Conservation (phyloP, 2,113 vertebrate genomes). For the Neoarius graeffei region DNA sequence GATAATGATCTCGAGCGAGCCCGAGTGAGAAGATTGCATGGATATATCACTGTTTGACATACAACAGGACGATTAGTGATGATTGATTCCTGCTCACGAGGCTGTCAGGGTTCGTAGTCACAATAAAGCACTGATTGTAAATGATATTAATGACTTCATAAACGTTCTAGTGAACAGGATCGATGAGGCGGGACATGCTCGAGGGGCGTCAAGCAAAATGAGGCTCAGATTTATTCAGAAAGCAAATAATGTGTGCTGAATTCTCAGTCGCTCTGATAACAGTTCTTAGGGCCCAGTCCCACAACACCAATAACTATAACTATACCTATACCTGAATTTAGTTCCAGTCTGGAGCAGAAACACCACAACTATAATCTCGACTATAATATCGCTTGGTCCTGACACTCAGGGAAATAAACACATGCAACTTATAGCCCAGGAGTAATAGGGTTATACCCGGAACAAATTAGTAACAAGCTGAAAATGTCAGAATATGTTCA, state of each 20-base stretch:
- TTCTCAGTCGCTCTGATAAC: background rate
- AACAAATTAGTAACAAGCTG: no score
- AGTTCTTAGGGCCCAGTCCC: no score
- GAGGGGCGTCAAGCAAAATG: background rate
- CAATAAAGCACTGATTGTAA: background rate
- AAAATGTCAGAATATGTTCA: no score
- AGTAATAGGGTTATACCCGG: no score
- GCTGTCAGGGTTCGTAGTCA: background rate
- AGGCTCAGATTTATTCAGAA: background rate
- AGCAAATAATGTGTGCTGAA: background rate
- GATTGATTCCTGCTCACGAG: conserved; percentile 1
- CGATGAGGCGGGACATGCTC: background rate
- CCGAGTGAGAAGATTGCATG: background rate
- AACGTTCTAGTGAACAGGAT: background rate
- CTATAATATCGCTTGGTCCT: no score
- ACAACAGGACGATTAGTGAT: conserved; percentile 1
- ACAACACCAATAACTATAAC: no score
- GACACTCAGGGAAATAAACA: no score
- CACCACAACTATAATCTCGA: no score
- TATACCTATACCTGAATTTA: no score
- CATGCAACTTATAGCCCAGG: no score
- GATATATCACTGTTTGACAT: conserved; percentile 2
- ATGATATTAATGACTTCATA: background rate
- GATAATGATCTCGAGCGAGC: background rate
- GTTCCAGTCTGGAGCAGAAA: no score